Base-by-base conservation (phyloP, 2,888 invertebrate genomes). In the Epirrhoe tristata region DNA sequence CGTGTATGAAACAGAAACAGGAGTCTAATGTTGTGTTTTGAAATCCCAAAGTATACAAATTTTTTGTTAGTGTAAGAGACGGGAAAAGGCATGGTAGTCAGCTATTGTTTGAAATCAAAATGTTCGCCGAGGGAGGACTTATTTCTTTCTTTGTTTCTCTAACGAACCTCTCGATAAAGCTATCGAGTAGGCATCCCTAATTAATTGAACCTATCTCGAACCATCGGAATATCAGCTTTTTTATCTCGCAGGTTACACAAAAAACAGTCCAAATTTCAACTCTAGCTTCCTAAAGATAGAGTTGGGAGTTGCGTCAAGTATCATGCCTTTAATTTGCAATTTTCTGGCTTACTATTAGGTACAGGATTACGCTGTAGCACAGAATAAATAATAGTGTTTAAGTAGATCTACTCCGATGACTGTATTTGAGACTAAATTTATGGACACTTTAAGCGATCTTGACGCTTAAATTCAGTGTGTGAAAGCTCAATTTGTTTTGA, bases 261-360 rank as follows among this genome's bases (percentile, higher is more conserved):
- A 6, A 16, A 6, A 5, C 1, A 60, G 66, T 31, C 14, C 57
- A 8, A 86, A 77, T 75, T 32, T 46, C 52, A 68, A 75, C 81
- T 69, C 57, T 87, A 78, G 12, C 0, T 0, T 0, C 0, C 0
- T 2, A 0, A 0, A 0, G 0, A 0, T 72, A 80, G 60, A 76
- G 78, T 77, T 58, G 65, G 65, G 54, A 75, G 58, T 82, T n/a
- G 66, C 31, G 43, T 31, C 0, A 46, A 4, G 4, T n/a, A 6
- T 7, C 7, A 17, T 14, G 75, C 78, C 82, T 89, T 91, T 91
- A 91, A 93, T 92, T 91, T 91, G 89, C 91, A 91, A 92, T 91
- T 90, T 90, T 89, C 90, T 83, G 85, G 85, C 85, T 87, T 88
- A 91, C 87, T 89, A 87, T 89, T 89, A 74, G 80, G 74, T 43